These are phyloP conservation scores for Eretmocerus hayati DNA, from an alignment of 2,888 invertebrate genomes.

Conservation along the genomic window DNA sequence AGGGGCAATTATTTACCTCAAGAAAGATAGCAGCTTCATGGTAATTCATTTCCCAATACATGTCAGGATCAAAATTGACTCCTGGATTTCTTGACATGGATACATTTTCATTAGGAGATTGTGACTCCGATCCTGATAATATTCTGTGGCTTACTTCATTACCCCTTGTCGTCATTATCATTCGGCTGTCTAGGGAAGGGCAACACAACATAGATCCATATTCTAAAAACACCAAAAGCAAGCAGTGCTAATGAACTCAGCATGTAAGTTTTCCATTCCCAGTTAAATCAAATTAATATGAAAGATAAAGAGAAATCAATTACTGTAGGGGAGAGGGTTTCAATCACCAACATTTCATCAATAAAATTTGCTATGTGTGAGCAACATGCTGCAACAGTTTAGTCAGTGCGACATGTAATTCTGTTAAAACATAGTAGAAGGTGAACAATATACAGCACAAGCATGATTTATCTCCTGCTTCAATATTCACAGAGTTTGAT, in stretches of 20 bases:
- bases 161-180: conserved; percentile 26
- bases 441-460: background rate
- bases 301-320: too few relatives aligned
- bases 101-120: conserved; percentile 35
- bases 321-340: too few relatives aligned
- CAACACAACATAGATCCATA: conserved; percentile 46
- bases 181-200: conserved; percentile 38
- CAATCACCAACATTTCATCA: too few relatives aligned
- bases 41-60: conserved; percentile 82
- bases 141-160: conserved; percentile 34
- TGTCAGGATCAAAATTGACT: conserved; percentile 36
- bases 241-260: conserved; percentile 15
- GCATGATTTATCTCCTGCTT: background rate
- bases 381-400: too few relatives aligned
- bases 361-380: too few relatives aligned
- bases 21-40: conserved; percentile 84
- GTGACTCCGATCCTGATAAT: conserved; percentile 25
- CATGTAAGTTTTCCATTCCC: conserved; percentile 7
- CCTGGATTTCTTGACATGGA: conserved; percentile 33
- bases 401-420: too few relatives aligned
- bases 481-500: conserved; percentile 1
- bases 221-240: conserved; percentile 38
- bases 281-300: background rate
- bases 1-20: too few relatives aligned
- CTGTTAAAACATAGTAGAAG: too few relatives aligned